These are phyloP conservation scores for Drosophila phalerata DNA, from an alignment of 2,888 invertebrate species.

Conservation along the genomic window DNA sequence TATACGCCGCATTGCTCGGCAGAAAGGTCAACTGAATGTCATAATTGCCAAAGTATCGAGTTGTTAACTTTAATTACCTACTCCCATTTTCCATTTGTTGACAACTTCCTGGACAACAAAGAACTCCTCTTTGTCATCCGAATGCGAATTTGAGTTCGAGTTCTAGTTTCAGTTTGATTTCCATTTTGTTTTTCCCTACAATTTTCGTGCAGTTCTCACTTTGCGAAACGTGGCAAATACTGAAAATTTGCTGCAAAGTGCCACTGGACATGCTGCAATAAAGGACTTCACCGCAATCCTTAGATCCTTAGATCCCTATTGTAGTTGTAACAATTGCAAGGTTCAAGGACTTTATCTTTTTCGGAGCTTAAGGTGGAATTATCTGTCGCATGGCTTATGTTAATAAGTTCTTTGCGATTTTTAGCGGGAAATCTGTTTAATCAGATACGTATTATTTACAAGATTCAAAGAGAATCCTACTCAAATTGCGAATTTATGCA, in stretches of 20 bases:
- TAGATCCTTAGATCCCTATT: background rate
- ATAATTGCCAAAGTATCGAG: constrained; percentile 22
- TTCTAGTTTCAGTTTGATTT: constrained; percentile 17
- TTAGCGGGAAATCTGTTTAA: constrained; percentile 25
- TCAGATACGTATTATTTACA: constrained; percentile 45
- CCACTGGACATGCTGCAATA: constrained; percentile 6
- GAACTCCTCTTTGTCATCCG: constrained; percentile 5
- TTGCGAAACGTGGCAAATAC: constrained; percentile 15
- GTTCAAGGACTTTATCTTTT: constrained; percentile 47
- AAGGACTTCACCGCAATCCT: background rate
- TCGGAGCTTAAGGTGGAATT: constrained; percentile 45
- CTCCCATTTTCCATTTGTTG: constrained; percentile 37
- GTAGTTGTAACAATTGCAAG: constrained; percentile 20
- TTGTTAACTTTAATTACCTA: constrained; percentile 49
- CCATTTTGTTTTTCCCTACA: constrained; percentile 22
- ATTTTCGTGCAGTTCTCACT: constrained; percentile 17
- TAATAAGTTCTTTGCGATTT: constrained; percentile 50
- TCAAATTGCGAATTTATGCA: constrained; percentile 54
- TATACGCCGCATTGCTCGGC: constrained; percentile 31
- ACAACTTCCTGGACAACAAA: constrained; percentile 20
- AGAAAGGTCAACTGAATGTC: constrained; percentile 12
- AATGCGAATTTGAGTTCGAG: constrained; percentile 6
- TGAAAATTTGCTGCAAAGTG: constrained; percentile 31
- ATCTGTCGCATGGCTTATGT: constrained; percentile 61
- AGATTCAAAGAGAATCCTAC: constrained; percentile 29